phyloP scores from a whole-genome alignment of 2,113 vertebrate genomes.

The Sapajus apella region DNA sequence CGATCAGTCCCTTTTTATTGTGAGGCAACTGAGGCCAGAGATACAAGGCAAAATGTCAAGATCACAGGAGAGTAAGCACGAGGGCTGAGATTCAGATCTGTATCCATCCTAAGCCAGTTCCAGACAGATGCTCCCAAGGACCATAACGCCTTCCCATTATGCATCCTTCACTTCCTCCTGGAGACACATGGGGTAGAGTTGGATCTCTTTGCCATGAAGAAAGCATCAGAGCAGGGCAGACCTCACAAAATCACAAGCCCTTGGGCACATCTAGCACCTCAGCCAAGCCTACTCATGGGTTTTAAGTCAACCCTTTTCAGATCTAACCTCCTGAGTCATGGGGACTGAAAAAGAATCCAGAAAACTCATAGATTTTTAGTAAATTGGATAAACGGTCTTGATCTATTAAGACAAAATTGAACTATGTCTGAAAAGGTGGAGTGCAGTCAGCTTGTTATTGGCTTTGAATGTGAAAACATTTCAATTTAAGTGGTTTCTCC shows the following conservation, averaged over 20 bases:
- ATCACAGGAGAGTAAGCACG: neutral
- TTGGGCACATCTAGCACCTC: neutral
- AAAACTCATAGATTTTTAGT: neutral
- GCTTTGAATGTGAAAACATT: slow-evolving; percentile 44
- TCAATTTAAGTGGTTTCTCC: slow-evolving; percentile 29
- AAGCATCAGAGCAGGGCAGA: neutral
- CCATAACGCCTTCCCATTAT: neutral
- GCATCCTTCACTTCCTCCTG: too few relatives aligned
- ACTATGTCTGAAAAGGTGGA: neutral
- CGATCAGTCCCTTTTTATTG: neutral
- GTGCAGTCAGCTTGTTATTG: neutral
- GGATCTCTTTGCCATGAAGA: neutral
- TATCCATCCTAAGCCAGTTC: neutral
- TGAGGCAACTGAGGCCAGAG: neutral
- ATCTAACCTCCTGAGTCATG: neutral
- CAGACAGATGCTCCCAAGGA: neutral
- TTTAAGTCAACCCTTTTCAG: neutral
- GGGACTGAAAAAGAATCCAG: neutral
- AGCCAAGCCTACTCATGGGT: neutral
- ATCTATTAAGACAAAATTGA: slow-evolving; percentile 16
- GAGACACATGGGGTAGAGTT: neutral
- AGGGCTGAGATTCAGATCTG: neutral
- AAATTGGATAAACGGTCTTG: slow-evolving; percentile 6
- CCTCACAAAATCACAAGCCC: neutral
- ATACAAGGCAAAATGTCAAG: neutral